Evolutionary conservation across 2,797 vertebrate genomes (phyloP).

Genomic region (Masticophis lateralis): DNA sequence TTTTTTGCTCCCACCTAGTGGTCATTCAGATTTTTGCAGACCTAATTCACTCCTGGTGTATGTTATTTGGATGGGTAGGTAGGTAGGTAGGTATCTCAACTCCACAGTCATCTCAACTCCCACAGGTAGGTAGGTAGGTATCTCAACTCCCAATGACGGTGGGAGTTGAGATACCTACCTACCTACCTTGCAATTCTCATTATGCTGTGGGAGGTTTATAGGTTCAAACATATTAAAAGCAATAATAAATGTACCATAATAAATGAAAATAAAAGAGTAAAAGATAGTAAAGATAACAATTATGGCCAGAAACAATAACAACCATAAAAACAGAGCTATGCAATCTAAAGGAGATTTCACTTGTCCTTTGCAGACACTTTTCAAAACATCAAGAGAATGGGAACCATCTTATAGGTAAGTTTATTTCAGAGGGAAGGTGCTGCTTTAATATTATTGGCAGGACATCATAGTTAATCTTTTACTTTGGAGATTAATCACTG

Average conservation of each 20-base stretch:
- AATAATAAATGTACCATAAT: neutral
- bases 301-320: neutral
- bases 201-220: neutral
- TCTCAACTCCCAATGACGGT: neutral
- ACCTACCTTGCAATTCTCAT: too few relatives aligned
- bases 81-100: too few relatives aligned
- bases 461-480: neutral
- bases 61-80: neutral
- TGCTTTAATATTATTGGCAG: neutral
- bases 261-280: neutral
- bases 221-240: neutral
- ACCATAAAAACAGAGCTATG: neutral
- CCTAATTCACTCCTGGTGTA: neutral
- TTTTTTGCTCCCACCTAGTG: neutral
- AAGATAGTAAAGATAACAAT: neutral
- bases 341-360: neutral
- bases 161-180: too few relatives aligned
- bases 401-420: neutral
- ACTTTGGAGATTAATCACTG: neutral
- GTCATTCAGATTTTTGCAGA: neutral
- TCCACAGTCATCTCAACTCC: too few relatives aligned
- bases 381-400: neutral
- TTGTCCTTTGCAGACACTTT: neutral
- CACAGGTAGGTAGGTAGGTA: too few relatives aligned
- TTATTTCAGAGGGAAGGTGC: neutral